Evolutionary conservation across 2,797 vertebrate genomes (phyloP), one percentile per base, ranked within the genome.

Genomic region (Muscicapa striata): DNA sequence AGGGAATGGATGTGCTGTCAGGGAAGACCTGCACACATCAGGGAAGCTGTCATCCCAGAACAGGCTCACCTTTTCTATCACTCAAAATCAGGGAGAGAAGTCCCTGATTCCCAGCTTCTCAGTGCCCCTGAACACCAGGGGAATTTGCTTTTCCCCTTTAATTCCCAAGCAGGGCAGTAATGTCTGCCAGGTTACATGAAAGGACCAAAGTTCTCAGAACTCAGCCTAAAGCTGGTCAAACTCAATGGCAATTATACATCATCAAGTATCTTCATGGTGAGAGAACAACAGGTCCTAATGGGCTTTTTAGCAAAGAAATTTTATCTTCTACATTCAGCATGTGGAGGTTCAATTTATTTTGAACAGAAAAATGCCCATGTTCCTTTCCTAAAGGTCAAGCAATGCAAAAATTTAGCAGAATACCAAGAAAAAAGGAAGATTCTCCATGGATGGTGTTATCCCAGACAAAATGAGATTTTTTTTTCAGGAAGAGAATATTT

Each of bases 1-100:
- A 67, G 36, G 46, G 45, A 67, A 68, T 2, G 6, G 54, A 57
- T 26, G 27, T 0, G 0, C 11, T 6, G 5, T 17, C 75, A 36
- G 20, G 38, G 66, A 61, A 61, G 76, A 84, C 4, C 54, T 21
- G 27, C 36, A 14, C 62, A 24, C 40, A 34, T 19, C 67, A 59
- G 43, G 89, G 59, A 61, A 75, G 18, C 20, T 40, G 67, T 13
- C 55, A 75, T n/a, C 30, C 36, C 29, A 5, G 32, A 32, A 54
- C 8, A 32, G 11, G 4, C 15, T 87, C 51, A 41, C 27, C 20
- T 51, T 63, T 70, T 29, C 46, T 8, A 7, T 13, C 30, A 12
- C 48, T 54, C 66, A 74, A 68, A 90, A 85, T 7, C 68, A 77
- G 6, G 32, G 63, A 83, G 24, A 45, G 49, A 38, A 72, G 12